These are phyloP conservation scores for Drosophila sturtevanti DNA, from an alignment of 1,140 invertebrate genomes.

Conservation along the genomic window DNA sequence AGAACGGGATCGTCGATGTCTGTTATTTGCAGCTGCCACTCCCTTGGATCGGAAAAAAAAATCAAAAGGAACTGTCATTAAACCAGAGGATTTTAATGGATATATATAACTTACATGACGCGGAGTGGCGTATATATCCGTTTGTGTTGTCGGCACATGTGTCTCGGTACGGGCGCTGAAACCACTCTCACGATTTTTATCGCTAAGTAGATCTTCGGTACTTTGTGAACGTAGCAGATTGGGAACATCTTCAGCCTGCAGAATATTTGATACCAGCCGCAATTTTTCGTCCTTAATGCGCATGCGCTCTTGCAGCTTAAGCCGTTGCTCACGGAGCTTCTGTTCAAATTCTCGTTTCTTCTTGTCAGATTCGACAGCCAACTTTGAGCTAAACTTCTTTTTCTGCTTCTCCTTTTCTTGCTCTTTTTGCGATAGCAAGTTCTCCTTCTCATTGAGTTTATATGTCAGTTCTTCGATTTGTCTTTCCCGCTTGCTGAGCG, in stretches of 20 bases:
- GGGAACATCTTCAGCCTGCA: conserved; percentile 77
- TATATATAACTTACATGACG: conserved; percentile 53
- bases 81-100: neutral
- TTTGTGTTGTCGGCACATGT: conserved; percentile 53
- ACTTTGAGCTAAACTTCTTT: conserved; percentile 88
- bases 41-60: conserved; percentile 70
- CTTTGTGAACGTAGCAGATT: conserved; percentile 70
- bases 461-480: conserved; percentile 70
- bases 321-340: conserved; percentile 87
- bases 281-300: conserved; percentile 85
- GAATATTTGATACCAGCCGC: conserved; percentile 81
- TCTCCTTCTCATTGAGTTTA: conserved; percentile 87
- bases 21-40: conserved; percentile 87
- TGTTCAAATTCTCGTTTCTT: conserved; percentile 86
- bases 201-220: conserved; percentile 64
- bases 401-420: conserved; percentile 90
- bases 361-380: conserved; percentile 88
- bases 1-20: conserved; percentile 91
- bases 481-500: conserved; percentile 83
- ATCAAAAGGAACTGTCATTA: neutral
- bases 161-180: conserved; percentile 61
- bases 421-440: conserved; percentile 87
- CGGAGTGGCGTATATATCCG: conserved; percentile 67
- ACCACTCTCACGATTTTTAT: conserved; percentile 47
- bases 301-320: conserved; percentile 85